Conservation (phyloP, 1,140 invertebrate genomes). For the Vanessa tameamea region DNA sequence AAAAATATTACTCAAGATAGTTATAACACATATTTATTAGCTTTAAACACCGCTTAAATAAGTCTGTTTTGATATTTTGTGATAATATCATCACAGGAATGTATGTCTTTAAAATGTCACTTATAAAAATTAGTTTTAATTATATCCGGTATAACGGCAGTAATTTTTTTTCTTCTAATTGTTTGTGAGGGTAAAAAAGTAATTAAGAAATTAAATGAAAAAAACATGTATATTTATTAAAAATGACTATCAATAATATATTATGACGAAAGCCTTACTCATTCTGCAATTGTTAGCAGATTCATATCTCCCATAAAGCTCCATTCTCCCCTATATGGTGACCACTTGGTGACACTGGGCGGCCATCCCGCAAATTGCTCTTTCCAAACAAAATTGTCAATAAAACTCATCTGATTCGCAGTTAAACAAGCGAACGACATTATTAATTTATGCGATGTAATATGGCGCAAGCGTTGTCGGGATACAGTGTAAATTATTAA, state of each 20-base stretch:
- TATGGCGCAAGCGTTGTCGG: constrained; percentile 77
- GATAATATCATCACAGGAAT: no score
- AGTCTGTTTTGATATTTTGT: not conserved
- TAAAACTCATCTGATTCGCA: constrained; percentile 81
- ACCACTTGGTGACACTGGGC: constrained; percentile 70
- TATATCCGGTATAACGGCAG: no score
- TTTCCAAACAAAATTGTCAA: constrained; percentile 80
- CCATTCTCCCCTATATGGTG: constrained; percentile 65
- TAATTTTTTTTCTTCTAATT: no score
- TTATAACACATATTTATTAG: no score
- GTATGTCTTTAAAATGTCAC: no score
- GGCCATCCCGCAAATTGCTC: constrained; percentile 79
- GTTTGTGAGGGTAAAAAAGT: no score
- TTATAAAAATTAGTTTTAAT: no score
- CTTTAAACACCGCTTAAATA: not conserved
- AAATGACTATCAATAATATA: not conserved
- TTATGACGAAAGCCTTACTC: constrained; percentile 15
- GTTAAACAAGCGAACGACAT: constrained; percentile 80
- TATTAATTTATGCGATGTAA: constrained; percentile 81
- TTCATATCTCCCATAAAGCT: constrained; percentile 31
- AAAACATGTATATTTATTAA: no score
- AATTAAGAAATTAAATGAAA: no score
- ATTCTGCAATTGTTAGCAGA: constrained; percentile 28
- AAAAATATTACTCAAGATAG: not conserved
- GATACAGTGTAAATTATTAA: constrained; percentile 79